Evolutionary conservation across 2,888 invertebrate species (phyloP).

Genomic region (Mimas tiliae): DNA sequence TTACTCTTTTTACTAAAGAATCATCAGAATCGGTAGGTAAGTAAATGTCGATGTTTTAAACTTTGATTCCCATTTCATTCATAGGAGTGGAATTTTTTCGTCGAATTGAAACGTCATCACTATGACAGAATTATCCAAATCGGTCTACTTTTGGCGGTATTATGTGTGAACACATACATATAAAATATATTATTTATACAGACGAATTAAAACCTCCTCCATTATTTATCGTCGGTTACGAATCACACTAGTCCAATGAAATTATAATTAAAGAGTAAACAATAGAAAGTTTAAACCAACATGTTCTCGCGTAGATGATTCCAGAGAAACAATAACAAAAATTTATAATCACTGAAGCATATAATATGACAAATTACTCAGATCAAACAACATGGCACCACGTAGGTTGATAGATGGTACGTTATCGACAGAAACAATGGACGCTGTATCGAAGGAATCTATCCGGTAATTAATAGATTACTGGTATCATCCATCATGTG

Average conservation of each 20-base stretch:
- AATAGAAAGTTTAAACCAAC: conserved; percentile 17
- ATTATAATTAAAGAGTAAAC: conserved; percentile 36
- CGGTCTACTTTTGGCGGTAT: no score
- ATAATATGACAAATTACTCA: conserved; percentile 71
- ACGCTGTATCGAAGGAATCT: conserved; percentile 68
- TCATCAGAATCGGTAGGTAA: no score
- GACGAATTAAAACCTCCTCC: no score
- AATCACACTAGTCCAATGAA: conserved; percentile 21
- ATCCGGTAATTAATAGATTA: conserved; percentile 79
- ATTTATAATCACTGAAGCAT: conserved; percentile 64
- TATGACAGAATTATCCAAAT: no score
- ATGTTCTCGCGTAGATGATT: background rate
- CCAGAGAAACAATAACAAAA: conserved; percentile 46
- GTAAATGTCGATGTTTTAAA: no score
- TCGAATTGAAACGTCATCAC: no score
- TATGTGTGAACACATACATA: no score
- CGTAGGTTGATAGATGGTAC: conserved; percentile 76
- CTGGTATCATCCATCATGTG: conserved; percentile 68
- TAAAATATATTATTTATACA: no score
- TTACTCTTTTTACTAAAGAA: no score
- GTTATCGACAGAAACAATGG: conserved; percentile 72
- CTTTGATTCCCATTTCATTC: no score
- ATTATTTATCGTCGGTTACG: no score
- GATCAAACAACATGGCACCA: conserved; percentile 74
- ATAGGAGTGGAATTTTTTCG: no score